Percentiles rank a stretch among this genome's conserved stretches.
phyloP scores from a whole-genome alignment of 1,140 invertebrate genomes.

The Condylostylus longicornis region DNA sequence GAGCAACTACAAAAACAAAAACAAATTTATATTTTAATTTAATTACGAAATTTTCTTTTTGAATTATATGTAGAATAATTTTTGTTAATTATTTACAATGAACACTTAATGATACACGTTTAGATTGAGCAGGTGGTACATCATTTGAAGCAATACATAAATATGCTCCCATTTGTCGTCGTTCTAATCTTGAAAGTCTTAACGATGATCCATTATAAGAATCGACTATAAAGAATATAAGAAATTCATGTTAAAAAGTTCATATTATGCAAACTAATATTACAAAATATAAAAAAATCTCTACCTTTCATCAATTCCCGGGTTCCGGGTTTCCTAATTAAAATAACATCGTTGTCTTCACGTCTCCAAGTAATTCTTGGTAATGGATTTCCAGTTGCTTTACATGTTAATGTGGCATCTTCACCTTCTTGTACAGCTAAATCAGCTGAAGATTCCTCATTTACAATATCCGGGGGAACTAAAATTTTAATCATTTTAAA shows the following conservation, averaged over 20 bases:
- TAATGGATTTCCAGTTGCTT: conserved; percentile 55
- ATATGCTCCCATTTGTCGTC: conserved; percentile 74
- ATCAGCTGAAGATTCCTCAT: conserved; percentile 61
- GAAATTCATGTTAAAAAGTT: no score
- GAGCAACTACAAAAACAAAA: conserved; percentile 47
- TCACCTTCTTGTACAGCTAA: conserved; percentile 62
- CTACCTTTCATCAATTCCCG: conserved; percentile 48
- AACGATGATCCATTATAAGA: conserved; percentile 57
- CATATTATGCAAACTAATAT: no score
- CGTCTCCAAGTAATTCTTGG: conserved; percentile 54
- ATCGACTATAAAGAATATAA: conserved; percentile 40
- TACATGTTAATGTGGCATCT: conserved; percentile 65
- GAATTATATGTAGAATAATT: neutral
- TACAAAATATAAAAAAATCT: no score
- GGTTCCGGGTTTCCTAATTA: conserved; percentile 44
- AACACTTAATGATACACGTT: conserved; percentile 67
- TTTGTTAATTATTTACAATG: conserved; percentile 57
- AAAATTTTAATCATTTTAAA: no score
- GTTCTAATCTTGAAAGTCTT: conserved; percentile 56
- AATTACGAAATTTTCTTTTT: no score
- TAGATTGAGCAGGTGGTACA: conserved; percentile 76
- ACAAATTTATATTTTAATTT: neutral
- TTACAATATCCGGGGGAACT: conserved; percentile 63
- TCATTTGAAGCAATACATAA: conserved; percentile 79
- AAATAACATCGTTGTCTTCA: conserved; percentile 52